A percentile compares a stretch with the other conserved stretches of the same genome.
Conservation (phyloP, 1,140 invertebrate species). For the Trypoxylus dichotomus region DNA sequence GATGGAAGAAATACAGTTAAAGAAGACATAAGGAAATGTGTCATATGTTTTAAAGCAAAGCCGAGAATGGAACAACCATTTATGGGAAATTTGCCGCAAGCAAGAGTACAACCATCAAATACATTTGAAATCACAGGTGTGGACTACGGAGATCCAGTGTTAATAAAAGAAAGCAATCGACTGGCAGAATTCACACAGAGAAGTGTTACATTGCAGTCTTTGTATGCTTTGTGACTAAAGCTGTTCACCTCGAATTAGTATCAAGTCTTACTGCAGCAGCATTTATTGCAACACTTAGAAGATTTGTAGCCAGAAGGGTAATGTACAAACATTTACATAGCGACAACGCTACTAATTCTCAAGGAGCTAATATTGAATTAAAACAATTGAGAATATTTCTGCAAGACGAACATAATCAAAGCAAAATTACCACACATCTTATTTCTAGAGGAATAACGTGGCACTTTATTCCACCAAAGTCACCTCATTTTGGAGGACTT, state of each 20-base stretch:
- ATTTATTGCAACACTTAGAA: neutral
- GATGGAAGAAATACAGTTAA: neutral
- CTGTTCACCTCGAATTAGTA: neutral
- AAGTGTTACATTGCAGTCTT: neutral
- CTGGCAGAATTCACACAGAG: no score
- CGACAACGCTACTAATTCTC: neutral
- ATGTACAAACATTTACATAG: neutral
- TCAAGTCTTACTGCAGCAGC: neutral
- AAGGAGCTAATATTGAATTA: neutral
- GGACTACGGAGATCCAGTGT: neutral
- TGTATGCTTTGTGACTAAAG: conserved; percentile 12
- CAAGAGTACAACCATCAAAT: neutral
- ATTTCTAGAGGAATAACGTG: no score
- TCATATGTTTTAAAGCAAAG: neutral
- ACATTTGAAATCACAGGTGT: neutral
- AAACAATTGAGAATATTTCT: neutral
- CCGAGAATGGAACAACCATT: neutral
- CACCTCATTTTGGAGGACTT: no score
- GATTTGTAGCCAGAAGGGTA: neutral
- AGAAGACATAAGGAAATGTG: neutral
- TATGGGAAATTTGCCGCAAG: neutral
- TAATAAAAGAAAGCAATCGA: neutral
- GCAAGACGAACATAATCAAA: neutral
- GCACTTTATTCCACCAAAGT: no score
- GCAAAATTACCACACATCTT: neutral